Percentiles rank a stretch among this genome's conserved stretches.
phyloP scores from a whole-genome alignment of 2,888 invertebrate genomes.

The Plutella xylostella region DNA sequence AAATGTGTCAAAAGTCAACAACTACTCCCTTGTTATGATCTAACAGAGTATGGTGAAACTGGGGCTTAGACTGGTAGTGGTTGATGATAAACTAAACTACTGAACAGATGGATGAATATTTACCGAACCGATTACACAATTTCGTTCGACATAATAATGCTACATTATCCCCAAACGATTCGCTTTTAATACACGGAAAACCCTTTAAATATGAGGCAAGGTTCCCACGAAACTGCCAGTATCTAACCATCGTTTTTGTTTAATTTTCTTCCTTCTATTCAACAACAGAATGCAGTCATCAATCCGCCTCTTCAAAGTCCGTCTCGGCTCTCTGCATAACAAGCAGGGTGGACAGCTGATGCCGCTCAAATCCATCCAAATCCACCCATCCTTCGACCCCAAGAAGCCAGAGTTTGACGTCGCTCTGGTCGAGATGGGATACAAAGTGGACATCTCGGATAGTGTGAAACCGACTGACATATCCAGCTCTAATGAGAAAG shows the following conservation, averaged over 20 bases:
- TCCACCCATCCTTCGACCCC: constrained; percentile 36
- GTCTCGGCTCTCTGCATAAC: constrained; percentile 47
- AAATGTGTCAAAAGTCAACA: no score
- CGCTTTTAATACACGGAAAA: no score
- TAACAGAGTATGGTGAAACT: no score
- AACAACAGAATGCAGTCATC: constrained; percentile 49
- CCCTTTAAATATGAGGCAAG: no score
- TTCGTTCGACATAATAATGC: no score
- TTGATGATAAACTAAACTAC: no score
- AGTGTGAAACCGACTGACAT: constrained; percentile 34
- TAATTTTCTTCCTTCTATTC: constrained; percentile 22
- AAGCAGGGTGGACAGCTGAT: constrained; percentile 39
- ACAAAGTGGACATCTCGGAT: constrained; percentile 22
- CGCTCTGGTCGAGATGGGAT: constrained; percentile 33
- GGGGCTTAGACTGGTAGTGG: no score
- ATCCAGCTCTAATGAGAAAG: constrained; percentile 26
- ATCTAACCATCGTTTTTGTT: not conserved
- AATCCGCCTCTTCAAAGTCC: constrained; percentile 38
- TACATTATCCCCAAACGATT: no score
- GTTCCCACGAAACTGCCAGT: not conserved
- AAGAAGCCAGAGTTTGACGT: constrained; percentile 38
- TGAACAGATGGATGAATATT: no score
- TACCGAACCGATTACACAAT: no score
- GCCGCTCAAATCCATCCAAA: constrained; percentile 32
- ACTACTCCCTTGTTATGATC: no score